Conservation (phyloP, 2,113 vertebrate genomes). For the Mesoclemmys tuberculata region DNA sequence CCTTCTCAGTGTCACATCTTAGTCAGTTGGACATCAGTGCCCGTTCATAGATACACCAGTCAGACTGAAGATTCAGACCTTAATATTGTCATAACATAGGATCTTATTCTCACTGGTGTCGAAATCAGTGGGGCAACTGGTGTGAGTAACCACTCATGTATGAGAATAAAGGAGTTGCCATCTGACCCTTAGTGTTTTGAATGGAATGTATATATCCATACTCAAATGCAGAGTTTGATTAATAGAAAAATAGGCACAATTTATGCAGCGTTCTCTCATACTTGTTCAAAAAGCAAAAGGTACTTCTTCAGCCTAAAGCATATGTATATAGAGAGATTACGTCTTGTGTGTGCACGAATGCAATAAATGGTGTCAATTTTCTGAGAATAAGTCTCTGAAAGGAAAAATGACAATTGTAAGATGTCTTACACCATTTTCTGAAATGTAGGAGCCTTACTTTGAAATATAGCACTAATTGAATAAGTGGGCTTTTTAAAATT, state of each 20-base stretch:
- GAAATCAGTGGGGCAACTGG: neutral
- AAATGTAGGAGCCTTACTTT: slow-evolving; percentile 26
- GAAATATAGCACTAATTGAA: slow-evolving; percentile 6
- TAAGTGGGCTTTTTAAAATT: neutral
- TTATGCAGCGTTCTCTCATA: slow-evolving; percentile 58
- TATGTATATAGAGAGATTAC: slow-evolving; percentile 47
- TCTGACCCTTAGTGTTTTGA: slow-evolving; percentile 13
- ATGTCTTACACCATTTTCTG: slow-evolving; percentile 23
- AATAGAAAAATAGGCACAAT: slow-evolving; percentile 54
- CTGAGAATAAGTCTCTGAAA: slow-evolving; percentile 28
- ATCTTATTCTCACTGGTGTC: neutral
- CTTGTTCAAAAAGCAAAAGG: slow-evolving; percentile 48
- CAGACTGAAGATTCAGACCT: neutral
- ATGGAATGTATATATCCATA: neutral
- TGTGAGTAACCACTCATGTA: neutral
- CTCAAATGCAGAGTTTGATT: slow-evolving; percentile 53
- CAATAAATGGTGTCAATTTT: slow-evolving; percentile 37
- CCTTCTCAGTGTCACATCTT: neutral
- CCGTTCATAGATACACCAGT: neutral
- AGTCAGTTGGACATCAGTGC: neutral
- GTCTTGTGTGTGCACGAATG: slow-evolving; percentile 39
- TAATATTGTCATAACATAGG: neutral
- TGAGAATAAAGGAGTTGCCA: slow-evolving; percentile 7
- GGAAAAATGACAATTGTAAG: slow-evolving; percentile 24
- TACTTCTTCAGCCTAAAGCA: slow-evolving; percentile 24